phyloP scores from a whole-genome alignment of 2,113 vertebrate genomes.

The Corythoichthys haematopterus region DNA sequence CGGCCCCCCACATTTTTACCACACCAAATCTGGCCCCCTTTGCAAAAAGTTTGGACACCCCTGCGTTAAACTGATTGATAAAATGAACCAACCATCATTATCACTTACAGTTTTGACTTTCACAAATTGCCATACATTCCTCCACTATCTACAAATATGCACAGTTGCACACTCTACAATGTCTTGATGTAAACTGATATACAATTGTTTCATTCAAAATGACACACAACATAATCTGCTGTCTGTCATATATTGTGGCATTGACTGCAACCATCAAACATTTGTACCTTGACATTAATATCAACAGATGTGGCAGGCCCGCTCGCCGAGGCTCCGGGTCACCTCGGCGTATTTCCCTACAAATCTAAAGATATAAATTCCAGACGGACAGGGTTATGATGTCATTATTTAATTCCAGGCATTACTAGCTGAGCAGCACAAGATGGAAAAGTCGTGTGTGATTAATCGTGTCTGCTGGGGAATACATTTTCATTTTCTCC shows the following conservation, averaged over 20 bases:
- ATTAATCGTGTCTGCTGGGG: conserved; percentile 57
- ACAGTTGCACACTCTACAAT: conserved; percentile 34
- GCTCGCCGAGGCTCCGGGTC: conserved; percentile 40
- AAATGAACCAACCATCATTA: not conserved
- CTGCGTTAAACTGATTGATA: not conserved
- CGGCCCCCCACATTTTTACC: too few relatives aligned
- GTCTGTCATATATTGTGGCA: conserved; percentile 19
- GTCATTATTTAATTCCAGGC: conserved; percentile 67
- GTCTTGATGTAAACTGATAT: conserved; percentile 6
- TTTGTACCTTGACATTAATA: conserved; percentile 49
- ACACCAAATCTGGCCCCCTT: too few relatives aligned
- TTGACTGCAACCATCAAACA: conserved; percentile 52
- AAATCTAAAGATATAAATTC: conserved; percentile 54
- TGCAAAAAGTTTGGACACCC: too few relatives aligned
- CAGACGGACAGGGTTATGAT: conserved; percentile 61
- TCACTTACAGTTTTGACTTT: not conserved
- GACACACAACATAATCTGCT: conserved; percentile 28
- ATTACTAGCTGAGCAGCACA: conserved; percentile 62
- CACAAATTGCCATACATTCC: not conserved
- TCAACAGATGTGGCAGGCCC: conserved; percentile 46
- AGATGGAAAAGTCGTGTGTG: conserved; percentile 67
- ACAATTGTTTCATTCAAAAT: conserved; percentile 31
- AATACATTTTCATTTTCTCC: conserved; percentile 63
- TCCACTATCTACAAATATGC: conserved; percentile 20
- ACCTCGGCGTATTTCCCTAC: conserved; percentile 44